Percentiles rank a stretch among this genome's conserved stretches.
Evolutionary conservation across 2,113 vertebrate genomes (phyloP).

Genomic region (Coturnix japonica): DNA sequence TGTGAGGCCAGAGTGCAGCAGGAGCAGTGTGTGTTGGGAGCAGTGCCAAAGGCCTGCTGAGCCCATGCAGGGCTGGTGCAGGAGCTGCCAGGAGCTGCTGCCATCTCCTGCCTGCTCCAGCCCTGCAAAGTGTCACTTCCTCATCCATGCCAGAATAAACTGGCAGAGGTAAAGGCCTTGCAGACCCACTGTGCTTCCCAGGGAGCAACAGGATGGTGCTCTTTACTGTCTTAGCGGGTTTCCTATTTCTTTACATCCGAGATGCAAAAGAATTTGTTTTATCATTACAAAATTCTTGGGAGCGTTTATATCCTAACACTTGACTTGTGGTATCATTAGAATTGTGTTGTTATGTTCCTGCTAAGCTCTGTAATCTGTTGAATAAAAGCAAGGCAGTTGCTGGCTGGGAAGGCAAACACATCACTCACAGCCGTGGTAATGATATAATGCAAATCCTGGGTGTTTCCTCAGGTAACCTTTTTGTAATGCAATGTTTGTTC

Average conservation of each 20-base stretch:
- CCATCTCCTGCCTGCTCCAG: neutral
- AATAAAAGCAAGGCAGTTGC: neutral
- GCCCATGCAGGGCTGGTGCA: neutral
- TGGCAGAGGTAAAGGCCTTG: neutral
- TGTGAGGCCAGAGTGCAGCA: neutral
- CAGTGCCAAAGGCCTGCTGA: neutral
- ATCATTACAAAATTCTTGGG: neutral
- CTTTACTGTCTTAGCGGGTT: neutral
- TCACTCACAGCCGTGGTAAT: neutral
- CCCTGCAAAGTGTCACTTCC: neutral
- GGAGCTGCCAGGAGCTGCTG: neutral
- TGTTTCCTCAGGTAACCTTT: neutral
- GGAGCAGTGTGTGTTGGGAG: neutral
- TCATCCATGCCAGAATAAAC: neutral
- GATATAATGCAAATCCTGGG: neutral
- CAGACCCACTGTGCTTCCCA: neutral
- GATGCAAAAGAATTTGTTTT: neutral
- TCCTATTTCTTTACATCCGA: neutral
- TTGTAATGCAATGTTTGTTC: neutral
- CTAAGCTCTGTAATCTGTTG: neutral
- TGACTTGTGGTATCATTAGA: neutral
- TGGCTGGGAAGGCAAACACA: neutral
- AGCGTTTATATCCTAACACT: neutral
- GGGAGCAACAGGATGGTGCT: neutral
- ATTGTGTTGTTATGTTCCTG: neutral